A percentile compares a stretch with the other conserved stretches of the same genome.
Evolutionary conservation across 2,797 vertebrate species (phyloP).

Genomic region (Vireo griseus): DNA sequence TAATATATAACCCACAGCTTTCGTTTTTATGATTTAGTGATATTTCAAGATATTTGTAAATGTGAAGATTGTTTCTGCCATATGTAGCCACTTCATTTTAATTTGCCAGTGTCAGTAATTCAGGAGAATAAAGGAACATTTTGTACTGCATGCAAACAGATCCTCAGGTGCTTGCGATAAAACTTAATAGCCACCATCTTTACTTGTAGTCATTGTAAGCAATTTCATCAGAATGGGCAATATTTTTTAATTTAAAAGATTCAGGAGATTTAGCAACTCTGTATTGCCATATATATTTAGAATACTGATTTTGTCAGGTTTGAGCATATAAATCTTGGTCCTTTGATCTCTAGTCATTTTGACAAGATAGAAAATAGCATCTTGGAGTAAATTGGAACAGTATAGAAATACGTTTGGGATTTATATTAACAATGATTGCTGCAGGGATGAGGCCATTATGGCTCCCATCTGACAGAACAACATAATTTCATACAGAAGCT

Average conservation of each 20-base stretch:
- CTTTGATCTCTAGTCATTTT: constrained; percentile 79
- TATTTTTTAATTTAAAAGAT: constrained; percentile 87
- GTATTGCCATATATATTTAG: constrained; percentile 78
- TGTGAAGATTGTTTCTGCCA: constrained; percentile 81
- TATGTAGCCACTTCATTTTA: constrained; percentile 89
- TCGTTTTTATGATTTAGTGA: constrained; percentile 82
- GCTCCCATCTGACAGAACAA: constrained; percentile 81
- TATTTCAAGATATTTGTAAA: constrained; percentile 85
- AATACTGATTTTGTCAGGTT: constrained; percentile 82
- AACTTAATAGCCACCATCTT: constrained; percentile 84
- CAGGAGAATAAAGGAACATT: constrained; percentile 76
- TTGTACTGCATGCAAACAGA: constrained; percentile 75
- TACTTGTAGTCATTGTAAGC: constrained; percentile 83
- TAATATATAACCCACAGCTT: constrained; percentile 82
- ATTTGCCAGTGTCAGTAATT: constrained; percentile 87
- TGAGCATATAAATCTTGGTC: constrained; percentile 81
- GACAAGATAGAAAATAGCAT: constrained; percentile 74
- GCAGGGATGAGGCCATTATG: constrained; percentile 90
- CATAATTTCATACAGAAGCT: constrained; percentile 70
- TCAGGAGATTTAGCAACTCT: constrained; percentile 77
- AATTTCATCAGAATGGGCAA: constrained; percentile 82
- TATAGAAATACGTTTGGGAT: constrained; percentile 77
- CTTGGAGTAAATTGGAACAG: constrained; percentile 75
- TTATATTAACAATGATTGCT: constrained; percentile 94
- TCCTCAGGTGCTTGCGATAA: constrained; percentile 82